phyloP scores from a whole-genome alignment of 35 echinoderm and acorn worm species.

The Patiria miniata region DNA sequence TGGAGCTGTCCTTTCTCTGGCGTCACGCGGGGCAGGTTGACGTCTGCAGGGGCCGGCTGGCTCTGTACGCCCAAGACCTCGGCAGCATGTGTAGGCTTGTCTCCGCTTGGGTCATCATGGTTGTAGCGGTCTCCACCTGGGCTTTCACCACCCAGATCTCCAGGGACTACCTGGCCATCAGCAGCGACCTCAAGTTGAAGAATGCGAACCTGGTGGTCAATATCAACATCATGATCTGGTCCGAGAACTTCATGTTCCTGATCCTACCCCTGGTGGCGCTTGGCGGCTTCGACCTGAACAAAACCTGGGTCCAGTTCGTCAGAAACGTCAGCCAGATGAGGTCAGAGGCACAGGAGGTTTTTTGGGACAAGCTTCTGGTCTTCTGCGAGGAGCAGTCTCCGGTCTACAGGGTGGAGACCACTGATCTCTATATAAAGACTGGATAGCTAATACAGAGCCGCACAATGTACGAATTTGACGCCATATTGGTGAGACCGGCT shows the following conservation, averaged over 20 bases:
- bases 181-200: neutral
- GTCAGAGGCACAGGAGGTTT: slow-evolving; percentile 4
- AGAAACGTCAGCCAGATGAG: slow-evolving; percentile 50
- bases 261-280: slow-evolving; percentile 43
- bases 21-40: slow-evolving; percentile 46
- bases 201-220: neutral
- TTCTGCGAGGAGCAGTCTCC: slow-evolving; percentile 50
- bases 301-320: slow-evolving; percentile 44
- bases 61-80: slow-evolving; percentile 50
- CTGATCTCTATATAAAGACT: too few relatives aligned
- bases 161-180: slow-evolving; percentile 39
- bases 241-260: slow-evolving; percentile 62
- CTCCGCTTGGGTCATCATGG: slow-evolving; percentile 49
- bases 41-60: slow-evolving; percentile 45
- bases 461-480: too few relatives aligned
- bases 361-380: slow-evolving; percentile 43
- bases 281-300: slow-evolving; percentile 54
- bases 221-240: slow-evolving; percentile 68
- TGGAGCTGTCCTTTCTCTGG: slow-evolving; percentile 53
- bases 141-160: slow-evolving; percentile 62
- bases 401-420: neutral
- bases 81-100: slow-evolving; percentile 45
- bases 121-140: slow-evolving; percentile 62
- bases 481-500: too few relatives aligned
- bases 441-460: too few relatives aligned